Percentiles rank a stretch among this genome's conserved stretches.
Conservation (phyloP, 2,888 invertebrate species). For the Hydraecia micacea region DNA sequence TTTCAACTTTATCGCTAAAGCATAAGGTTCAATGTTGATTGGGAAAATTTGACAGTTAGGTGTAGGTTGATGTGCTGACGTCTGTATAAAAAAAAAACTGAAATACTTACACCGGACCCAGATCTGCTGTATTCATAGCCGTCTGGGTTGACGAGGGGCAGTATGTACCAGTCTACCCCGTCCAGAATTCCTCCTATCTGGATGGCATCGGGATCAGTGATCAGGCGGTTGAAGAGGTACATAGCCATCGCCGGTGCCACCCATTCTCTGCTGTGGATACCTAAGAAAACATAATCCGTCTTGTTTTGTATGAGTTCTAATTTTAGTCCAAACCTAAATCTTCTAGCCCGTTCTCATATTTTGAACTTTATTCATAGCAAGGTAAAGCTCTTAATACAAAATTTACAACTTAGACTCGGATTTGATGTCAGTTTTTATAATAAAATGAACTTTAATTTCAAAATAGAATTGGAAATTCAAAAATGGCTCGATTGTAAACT, state of each 20-base stretch:
- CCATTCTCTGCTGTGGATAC: constrained; percentile 92
- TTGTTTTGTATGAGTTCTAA: neutral
- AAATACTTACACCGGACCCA: constrained; percentile 73
- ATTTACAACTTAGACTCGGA: neutral
- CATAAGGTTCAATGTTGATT: too few relatives aligned
- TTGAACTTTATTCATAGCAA: neutral
- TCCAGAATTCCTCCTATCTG: constrained; percentile 83
- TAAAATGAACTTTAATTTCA: too few relatives aligned
- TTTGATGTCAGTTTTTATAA: neutral
- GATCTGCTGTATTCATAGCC: constrained; percentile 92
- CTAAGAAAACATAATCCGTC: constrained; percentile 64
- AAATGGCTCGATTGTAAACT: neutral
- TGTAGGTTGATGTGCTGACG: too few relatives aligned
- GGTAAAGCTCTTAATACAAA: neutral
- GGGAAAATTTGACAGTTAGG: too few relatives aligned
- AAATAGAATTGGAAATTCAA: neutral
- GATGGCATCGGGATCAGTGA: constrained; percentile 75
- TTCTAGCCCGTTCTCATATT: too few relatives aligned
- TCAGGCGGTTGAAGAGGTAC: constrained; percentile 90
- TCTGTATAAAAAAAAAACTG: too few relatives aligned
- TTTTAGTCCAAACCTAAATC: neutral
- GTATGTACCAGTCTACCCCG: constrained; percentile 92
- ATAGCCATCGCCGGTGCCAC: constrained; percentile 91
- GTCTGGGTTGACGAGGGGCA: constrained; percentile 93
- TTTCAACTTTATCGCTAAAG: too few relatives aligned